phyloP scores from a whole-genome alignment of 2,113 vertebrate species.

The Alosa alosa region DNA sequence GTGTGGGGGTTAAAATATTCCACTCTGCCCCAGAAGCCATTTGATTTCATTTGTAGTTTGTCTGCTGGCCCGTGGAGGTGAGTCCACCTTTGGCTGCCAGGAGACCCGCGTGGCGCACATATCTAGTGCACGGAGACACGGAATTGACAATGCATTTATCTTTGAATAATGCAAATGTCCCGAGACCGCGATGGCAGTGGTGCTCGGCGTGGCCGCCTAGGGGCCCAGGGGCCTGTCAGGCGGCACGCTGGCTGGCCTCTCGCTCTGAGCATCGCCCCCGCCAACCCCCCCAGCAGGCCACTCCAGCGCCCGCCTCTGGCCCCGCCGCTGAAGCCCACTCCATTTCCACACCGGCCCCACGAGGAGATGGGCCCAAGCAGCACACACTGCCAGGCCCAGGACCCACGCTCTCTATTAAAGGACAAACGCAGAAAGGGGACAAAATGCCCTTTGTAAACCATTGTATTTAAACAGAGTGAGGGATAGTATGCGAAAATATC shows the following conservation, averaged over 20 bases:
- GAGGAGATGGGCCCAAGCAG: slow-evolving; percentile 62
- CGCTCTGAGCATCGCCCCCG: neutral
- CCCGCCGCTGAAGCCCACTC: slow-evolving; percentile 65
- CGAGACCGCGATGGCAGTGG: slow-evolving; percentile 74
- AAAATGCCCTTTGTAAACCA: neutral
- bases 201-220: slow-evolving; percentile 58
- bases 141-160: slow-evolving; percentile 86
- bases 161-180: slow-evolving; percentile 84
- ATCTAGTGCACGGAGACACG: slow-evolving; percentile 77
- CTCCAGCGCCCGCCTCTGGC: slow-evolving; percentile 56
- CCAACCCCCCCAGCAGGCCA: neutral
- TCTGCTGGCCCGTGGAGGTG: slow-evolving; percentile 72
- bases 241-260: slow-evolving; percentile 53
- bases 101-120: slow-evolving; percentile 73
- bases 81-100: slow-evolving; percentile 74
- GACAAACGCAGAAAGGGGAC: slow-evolving; percentile 17
- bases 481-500: neutral
- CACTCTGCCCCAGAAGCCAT: slow-evolving; percentile 72
- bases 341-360: slow-evolving; percentile 65
- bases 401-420: slow-evolving; percentile 42
- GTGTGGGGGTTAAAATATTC: slow-evolving; percentile 73
- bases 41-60: slow-evolving; percentile 79
- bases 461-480: neutral
- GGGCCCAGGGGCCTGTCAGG: slow-evolving; percentile 70
- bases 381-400: slow-evolving; percentile 61